Conservation (phyloP, 2,797 vertebrate species). For the Platalea minor region DNA sequence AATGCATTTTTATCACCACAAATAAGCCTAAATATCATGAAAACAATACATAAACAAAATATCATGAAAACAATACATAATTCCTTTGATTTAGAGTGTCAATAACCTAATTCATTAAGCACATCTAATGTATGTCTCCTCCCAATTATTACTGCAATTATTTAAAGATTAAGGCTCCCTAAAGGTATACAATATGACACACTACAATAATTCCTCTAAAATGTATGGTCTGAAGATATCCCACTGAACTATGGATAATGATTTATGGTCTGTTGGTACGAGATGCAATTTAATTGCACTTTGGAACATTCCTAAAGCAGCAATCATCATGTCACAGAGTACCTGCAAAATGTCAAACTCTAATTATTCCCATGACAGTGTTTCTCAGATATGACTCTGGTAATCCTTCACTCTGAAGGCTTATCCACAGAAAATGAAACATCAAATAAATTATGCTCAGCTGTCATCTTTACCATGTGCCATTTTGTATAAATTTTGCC, state of each 20-base stretch:
- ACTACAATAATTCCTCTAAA: slow-evolving; percentile 2
- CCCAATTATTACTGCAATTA: slow-evolving; percentile 7
- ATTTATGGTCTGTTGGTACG: slow-evolving; percentile 29
- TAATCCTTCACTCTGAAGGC: slow-evolving; percentile 39
- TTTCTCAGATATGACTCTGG: slow-evolving; percentile 16
- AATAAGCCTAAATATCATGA: not conserved
- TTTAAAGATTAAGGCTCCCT: slow-evolving; percentile 43
- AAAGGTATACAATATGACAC: slow-evolving; percentile 4
- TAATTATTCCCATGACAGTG: slow-evolving; percentile 24
- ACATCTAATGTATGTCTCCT: not conserved
- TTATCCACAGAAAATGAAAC: slow-evolving; percentile 15
- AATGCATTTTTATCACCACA: not conserved
- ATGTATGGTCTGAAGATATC: slow-evolving; percentile 7
- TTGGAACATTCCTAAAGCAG: slow-evolving; percentile 18
- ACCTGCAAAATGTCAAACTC: slow-evolving; percentile 43
- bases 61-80: not conserved
- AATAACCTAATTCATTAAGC: not conserved
- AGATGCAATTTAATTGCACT: slow-evolving; percentile 26
- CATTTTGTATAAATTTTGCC: not conserved
- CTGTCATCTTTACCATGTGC: not conserved
- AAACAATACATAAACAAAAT: not conserved
- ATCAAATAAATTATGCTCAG: not conserved
- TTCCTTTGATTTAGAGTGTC: not conserved
- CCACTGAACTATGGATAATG: not conserved
- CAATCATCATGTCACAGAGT: slow-evolving; percentile 37